Percentiles rank a stretch among this genome's conserved stretches.
Conservation (phyloP, 92 coral and sea anemone genomes). For the Isaurus tuberculatus region DNA sequence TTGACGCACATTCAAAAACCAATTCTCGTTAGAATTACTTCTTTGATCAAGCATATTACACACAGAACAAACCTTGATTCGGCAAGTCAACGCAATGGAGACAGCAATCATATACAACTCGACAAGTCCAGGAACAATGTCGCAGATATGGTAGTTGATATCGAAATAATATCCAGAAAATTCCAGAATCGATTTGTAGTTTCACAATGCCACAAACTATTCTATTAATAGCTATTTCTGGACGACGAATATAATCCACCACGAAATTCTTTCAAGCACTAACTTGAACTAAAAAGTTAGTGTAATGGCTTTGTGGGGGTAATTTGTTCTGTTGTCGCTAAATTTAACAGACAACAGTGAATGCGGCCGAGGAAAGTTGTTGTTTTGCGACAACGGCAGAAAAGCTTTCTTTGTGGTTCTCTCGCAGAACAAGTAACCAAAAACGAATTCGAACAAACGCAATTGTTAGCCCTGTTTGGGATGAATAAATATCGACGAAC, state of each 20-base stretch:
- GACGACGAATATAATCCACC: neutral
- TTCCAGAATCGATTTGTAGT: constrained; percentile 11
- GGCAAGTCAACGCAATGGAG: neutral
- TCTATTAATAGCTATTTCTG: constrained; percentile 1
- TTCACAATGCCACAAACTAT: neutral
- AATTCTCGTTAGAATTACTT: neutral
- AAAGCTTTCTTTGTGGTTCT: neutral
- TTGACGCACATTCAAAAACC: constrained; percentile 1
- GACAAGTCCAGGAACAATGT: neutral
- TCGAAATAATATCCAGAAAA: constrained; percentile 18
- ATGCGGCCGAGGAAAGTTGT: neutral
- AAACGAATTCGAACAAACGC: neutral
- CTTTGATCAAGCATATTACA: neutral
- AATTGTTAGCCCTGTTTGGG: constrained; percentile 12
- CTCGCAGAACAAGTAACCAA: neutral
- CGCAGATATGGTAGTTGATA: neutral
- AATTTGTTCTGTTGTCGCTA: neutral
- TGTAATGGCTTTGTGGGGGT: constrained; percentile 20
- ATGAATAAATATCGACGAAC: neutral
- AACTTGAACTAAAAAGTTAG: neutral
- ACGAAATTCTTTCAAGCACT: neutral
- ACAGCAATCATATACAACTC: constrained; percentile 14
- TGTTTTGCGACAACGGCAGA: constrained; percentile 1
- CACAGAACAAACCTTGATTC: constrained; percentile 28
- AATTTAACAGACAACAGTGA: constrained; percentile 14